These are phyloP conservation scores for Scolopax mira DNA, from an alignment of 2,113 vertebrate genomes.

Conservation along the genomic window DNA sequence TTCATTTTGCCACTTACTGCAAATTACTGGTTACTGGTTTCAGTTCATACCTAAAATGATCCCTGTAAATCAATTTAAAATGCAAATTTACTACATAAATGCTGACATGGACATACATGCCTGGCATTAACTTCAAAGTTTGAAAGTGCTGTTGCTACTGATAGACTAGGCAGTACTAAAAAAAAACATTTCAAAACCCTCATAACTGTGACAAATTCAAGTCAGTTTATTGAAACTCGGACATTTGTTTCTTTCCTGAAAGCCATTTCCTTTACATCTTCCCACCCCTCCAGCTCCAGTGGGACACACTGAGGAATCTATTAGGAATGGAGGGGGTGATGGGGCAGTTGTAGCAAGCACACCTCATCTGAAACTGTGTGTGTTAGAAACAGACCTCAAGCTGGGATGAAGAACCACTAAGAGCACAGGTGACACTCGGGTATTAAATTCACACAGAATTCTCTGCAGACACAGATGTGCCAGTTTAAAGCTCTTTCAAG, in stretches of 20 bases:
- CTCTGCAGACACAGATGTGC: background rate
- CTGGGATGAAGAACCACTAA: background rate
- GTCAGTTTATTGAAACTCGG: background rate
- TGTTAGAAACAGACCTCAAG: background rate
- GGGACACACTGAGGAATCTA: background rate
- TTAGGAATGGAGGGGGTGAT: background rate
- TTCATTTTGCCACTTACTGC: background rate
- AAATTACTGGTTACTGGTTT: background rate
- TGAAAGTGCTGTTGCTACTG: background rate
- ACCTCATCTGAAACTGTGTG: background rate
- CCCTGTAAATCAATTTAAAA: background rate
- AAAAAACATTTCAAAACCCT: background rate
- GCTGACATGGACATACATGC: background rate
- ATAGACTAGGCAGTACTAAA: background rate
- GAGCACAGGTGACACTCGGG: accelerated
- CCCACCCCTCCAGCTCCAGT: background rate
- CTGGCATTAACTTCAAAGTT: background rate
- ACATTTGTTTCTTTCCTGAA: background rate
- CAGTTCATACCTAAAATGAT: background rate
- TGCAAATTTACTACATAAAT: background rate
- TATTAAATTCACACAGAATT: background rate
- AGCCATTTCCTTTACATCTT: background rate
- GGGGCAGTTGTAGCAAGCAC: no score
- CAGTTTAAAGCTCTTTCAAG: background rate
- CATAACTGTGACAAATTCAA: background rate